These are phyloP conservation scores for Halcyon leucocephala DNA, from an alignment of 2,797 vertebrate genomes.

Conservation along the genomic window DNA sequence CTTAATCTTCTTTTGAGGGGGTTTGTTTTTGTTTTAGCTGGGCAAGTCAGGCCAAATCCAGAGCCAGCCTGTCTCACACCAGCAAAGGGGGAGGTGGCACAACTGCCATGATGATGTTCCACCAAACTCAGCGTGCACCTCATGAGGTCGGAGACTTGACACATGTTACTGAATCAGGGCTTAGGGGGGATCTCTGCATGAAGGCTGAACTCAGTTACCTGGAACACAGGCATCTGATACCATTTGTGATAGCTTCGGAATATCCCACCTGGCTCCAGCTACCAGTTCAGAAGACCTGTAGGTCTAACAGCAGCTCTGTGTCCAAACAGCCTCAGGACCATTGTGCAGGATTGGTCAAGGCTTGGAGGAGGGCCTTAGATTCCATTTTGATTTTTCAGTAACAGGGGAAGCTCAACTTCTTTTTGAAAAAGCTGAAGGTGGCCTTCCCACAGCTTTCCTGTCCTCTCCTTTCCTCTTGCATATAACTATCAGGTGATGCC, in stretches of 20 bases:
- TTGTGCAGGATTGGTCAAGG: background rate
- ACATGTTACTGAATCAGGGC: background rate
- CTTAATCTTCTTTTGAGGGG: constrained; percentile 16
- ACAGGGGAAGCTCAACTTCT: background rate
- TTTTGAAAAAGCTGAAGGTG: background rate
- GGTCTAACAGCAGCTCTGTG: background rate
- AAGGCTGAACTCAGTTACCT: background rate
- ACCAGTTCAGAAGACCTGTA: background rate
- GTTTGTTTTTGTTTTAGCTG: constrained; percentile 37
- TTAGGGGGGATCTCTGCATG: background rate
- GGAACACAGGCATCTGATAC: background rate
- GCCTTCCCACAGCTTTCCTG: background rate
- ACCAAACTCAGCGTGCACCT: background rate
- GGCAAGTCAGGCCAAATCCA: constrained; percentile 24
- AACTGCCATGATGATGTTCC: background rate
- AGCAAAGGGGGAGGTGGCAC: background rate
- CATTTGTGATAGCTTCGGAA: background rate
- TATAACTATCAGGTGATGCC: background rate
- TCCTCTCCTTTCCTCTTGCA: background rate
- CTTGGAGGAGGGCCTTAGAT: background rate
- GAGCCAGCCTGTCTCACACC: constrained; percentile 28
- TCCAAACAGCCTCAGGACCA: background rate
- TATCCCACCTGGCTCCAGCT: background rate
- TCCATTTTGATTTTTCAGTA: background rate
- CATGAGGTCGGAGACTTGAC: accelerated